These are phyloP conservation scores for Cepaea hortensis DNA, from an alignment of 2,888 invertebrate genomes.

Conservation along the genomic window DNA sequence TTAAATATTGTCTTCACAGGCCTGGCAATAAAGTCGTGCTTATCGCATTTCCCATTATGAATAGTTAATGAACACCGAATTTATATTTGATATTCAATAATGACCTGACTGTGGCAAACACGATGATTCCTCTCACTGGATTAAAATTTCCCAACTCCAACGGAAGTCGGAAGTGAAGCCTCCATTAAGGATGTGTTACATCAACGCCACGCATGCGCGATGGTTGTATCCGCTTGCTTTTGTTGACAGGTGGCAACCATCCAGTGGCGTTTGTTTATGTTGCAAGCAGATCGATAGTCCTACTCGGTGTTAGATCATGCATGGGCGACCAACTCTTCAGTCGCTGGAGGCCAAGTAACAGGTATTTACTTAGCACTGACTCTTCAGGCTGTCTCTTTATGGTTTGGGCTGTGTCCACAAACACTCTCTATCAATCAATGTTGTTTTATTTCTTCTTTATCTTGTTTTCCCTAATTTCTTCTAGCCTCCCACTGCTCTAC, in stretches of 20 bases:
- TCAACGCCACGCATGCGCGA: neutral
- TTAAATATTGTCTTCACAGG: constrained; percentile 33
- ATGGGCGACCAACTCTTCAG: constrained; percentile 23
- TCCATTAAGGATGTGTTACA: constrained; percentile 20
- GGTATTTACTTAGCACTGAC: constrained; percentile 26
- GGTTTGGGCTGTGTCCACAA: neutral
- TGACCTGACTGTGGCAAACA: constrained; percentile 33
- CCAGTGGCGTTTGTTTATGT: constrained; percentile 25
- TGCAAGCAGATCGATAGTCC: constrained; percentile 27
- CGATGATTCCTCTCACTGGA: constrained; percentile 10
- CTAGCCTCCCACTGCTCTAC: no score
- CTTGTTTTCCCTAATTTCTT: no score
- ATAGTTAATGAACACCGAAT: constrained; percentile 31
- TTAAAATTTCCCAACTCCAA: constrained; percentile 15
- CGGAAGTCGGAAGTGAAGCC: constrained; percentile 37
- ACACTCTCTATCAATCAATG: neutral
- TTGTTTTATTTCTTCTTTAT: no score
- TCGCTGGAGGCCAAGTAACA: constrained; percentile 19
- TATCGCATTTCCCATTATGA: constrained; percentile 38
- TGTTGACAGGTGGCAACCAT: constrained; percentile 31
- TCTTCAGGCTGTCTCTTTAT: neutral
- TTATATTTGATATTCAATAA: constrained; percentile 41
- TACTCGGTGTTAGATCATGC: constrained; percentile 35
- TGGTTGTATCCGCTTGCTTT: constrained; percentile 40
- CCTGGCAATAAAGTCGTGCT: constrained; percentile 16